A percentile compares a stretch with the other conserved stretches of the same genome.
Evolutionary conservation across 2,888 invertebrate genomes (phyloP).

Genomic region (Pyrochroa serraticornis): DNA sequence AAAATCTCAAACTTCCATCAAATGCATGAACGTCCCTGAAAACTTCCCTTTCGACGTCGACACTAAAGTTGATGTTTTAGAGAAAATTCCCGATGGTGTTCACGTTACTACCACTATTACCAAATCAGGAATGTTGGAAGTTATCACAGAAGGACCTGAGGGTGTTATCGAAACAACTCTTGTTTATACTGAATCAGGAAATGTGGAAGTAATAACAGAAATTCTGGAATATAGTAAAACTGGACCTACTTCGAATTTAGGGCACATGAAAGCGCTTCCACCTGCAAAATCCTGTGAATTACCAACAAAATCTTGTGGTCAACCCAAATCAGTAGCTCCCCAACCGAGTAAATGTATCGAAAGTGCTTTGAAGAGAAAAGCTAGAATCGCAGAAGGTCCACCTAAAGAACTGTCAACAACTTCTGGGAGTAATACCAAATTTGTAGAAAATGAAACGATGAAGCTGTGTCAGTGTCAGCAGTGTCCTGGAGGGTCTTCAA

Average conservation of each 20-base stretch:
- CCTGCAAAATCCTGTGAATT: background rate
- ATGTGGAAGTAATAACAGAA: slow-evolving; percentile 52
- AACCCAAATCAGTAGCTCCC: too few relatives aligned
- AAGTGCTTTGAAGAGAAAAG: background rate
- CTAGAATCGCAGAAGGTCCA: background rate
- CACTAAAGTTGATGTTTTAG: slow-evolving; percentile 39
- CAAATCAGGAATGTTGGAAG: slow-evolving; percentile 52
- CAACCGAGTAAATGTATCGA: background rate
- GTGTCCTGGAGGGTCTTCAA: too few relatives aligned
- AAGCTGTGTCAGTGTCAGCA: too few relatives aligned
- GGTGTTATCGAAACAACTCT: slow-evolving; percentile 53
- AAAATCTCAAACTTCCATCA: slow-evolving; percentile 16
- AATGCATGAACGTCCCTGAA: slow-evolving; percentile 17
- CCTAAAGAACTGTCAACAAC: too few relatives aligned
- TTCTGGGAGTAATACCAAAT: too few relatives aligned
- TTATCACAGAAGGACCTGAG: slow-evolving; percentile 54
- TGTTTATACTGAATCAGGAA: slow-evolving; percentile 50
- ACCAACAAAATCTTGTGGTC: too few relatives aligned
- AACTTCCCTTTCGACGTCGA: slow-evolving; percentile 40
- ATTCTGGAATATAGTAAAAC: slow-evolving; percentile 26
- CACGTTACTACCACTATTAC: slow-evolving; percentile 52
- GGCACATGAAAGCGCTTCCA: background rate
- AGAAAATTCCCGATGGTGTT: slow-evolving; percentile 44
- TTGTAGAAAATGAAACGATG: too few relatives aligned
- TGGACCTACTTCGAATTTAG: slow-evolving; percentile 2